Conservation (phyloP, 2,113 vertebrate genomes). For the Hippocampus mohnikei region DNA sequence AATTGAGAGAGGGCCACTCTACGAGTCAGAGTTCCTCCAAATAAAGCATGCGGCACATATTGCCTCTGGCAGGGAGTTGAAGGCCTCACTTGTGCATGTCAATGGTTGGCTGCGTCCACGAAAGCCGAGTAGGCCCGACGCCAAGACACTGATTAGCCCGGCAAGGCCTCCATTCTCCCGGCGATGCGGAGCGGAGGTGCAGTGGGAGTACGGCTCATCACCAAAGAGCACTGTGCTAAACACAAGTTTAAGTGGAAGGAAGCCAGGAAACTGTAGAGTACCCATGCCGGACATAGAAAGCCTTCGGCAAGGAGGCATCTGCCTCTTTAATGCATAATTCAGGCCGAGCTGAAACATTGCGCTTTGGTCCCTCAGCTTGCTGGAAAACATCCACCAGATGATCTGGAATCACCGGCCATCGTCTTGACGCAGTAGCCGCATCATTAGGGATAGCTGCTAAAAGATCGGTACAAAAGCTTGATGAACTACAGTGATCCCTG, state of each 20-base stretch:
- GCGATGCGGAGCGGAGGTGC: conserved; percentile 53
- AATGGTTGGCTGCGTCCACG: conserved; percentile 56
- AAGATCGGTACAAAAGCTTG: no score
- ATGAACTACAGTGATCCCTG: no score
- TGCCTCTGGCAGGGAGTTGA: conserved; percentile 44
- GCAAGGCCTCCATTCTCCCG: conserved; percentile 56
- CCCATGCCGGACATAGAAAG: conserved; percentile 66
- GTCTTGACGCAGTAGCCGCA: conserved; percentile 12
- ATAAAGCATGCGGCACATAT: conserved; percentile 34
- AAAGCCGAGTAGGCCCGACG: conserved; percentile 54
- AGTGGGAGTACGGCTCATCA: conserved; percentile 61
- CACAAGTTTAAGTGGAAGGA: conserved; percentile 68
- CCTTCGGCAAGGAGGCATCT: conserved; percentile 68
- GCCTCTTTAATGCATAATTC: conserved; percentile 71
- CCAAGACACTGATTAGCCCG: conserved; percentile 68
- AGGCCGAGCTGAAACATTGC: conserved; percentile 60
- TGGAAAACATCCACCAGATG: conserved; percentile 62
- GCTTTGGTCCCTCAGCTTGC: conserved; percentile 49
- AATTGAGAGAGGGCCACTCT: conserved; percentile 12
- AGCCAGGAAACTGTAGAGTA: conserved; percentile 62
- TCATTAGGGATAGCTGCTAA: background rate
- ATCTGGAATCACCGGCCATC: conserved; percentile 29
- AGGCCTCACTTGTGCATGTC: conserved; percentile 50
- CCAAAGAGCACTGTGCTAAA: conserved; percentile 63
- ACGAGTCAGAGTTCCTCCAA: conserved; percentile 30